These are phyloP conservation scores for Eristalinus sepulchralis DNA, from an alignment of 2,888 invertebrate genomes.

Conservation along the genomic window DNA sequence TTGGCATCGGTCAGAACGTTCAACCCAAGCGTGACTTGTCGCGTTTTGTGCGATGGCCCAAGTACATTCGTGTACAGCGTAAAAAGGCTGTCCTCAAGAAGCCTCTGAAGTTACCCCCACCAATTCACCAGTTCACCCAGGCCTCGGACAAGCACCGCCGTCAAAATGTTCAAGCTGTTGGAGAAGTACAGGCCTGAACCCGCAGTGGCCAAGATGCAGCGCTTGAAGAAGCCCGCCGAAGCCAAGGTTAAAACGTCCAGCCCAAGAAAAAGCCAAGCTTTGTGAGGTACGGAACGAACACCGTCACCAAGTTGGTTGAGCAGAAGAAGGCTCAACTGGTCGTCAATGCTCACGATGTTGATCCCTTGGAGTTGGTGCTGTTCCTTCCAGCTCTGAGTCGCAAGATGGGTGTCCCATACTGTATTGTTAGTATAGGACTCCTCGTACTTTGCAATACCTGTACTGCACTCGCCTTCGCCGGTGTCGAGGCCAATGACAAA, in stretches of 20 bases:
- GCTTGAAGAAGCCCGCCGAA: slow-evolving; percentile 94
- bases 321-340: slow-evolving; percentile 99
- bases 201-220: slow-evolving; percentile 92
- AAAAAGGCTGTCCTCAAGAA: slow-evolving; percentile 97
- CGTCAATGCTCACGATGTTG: slow-evolving; percentile 98
- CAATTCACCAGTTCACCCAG: slow-evolving; percentile 98
- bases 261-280: slow-evolving; percentile 95
- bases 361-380: slow-evolving; percentile 98
- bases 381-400: slow-evolving; percentile 99
- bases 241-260: slow-evolving; percentile 92
- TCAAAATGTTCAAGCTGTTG: slow-evolving; percentile 96
- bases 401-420: slow-evolving; percentile 99
- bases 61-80: slow-evolving; percentile 98
- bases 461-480: slow-evolving; percentile 90
- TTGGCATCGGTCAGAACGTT: slow-evolving; percentile 92
- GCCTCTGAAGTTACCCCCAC: slow-evolving; percentile 98
- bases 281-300: slow-evolving; percentile 93
- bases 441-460: slow-evolving; percentile 98
- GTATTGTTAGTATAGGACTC: slow-evolving; percentile 96
- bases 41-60: slow-evolving; percentile 99
- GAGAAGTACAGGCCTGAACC: slow-evolving; percentile 99
- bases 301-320: slow-evolving; percentile 96
- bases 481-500: slow-evolving; percentile 94
- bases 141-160: slow-evolving; percentile 97
- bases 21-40: slow-evolving; percentile 99